Evolutionary conservation across 1,140 invertebrate species (phyloP), one percentile per base, ranked within the genome.

Genomic region (Choristoneura fumiferana): DNA sequence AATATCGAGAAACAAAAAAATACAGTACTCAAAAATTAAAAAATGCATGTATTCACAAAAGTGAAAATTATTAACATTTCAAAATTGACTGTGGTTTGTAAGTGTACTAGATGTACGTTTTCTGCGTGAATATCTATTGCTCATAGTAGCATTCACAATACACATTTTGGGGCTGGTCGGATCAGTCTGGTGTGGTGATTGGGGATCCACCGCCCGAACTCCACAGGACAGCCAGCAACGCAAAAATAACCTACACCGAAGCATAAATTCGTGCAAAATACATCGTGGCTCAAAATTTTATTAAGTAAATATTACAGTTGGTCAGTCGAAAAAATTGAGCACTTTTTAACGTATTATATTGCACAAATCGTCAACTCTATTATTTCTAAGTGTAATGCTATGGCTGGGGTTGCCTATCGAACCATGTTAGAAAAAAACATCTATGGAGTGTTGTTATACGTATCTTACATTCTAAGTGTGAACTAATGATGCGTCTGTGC

Each of bases 291-390:
- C 57, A 65, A 54, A 57, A 61, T 52, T 49, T 60, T 67, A 67
- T 58, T 60, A 55, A 70, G 22, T 70, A 65, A 59, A 60, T 65
- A 69, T 76, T 79, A 77, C 69, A 87, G 77, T 87, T 87, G 82
- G 84, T 88, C 85, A 86, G 83, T 88, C 83, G 78, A 88, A 85
- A 85, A 78, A 74, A 81, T 84, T 86, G 85, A 88, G 83, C 85
- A 72, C 75, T 76, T 73, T 76, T 77, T 75, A 78, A 84, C 63
- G 66, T 81, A 78, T 57, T 66, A 70, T 63, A 86, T 86, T 88
- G 85, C 85, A 88, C 85, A 79, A 78, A 78, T 76, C 73, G 70
- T 80, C 71, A 68, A 77, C 72, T 67, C 79, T 87, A 85, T 79
- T 67, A 63, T 76, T n/a, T 70, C 75, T 84, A 79, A 74, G 57